These are phyloP conservation scores for Mormyrus proboscirostris DNA, from an alignment of 2,797 vertebrate species.

Conservation along the genomic window DNA sequence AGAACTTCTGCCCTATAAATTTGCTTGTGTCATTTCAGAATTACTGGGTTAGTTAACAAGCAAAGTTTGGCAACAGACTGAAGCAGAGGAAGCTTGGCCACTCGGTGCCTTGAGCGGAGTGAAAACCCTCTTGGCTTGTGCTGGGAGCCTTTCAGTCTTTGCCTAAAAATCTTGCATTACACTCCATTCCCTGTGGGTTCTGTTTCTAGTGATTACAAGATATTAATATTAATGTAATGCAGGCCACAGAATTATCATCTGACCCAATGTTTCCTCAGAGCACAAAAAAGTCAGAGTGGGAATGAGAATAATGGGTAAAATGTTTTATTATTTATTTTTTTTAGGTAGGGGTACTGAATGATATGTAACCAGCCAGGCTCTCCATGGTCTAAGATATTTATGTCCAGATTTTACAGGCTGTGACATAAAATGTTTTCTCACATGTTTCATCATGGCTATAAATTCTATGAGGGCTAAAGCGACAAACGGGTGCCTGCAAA, in stretches of 20 bases:
- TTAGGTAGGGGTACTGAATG: constrained; percentile 9
- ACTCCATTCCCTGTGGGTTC: neutral
- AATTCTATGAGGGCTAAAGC: constrained; percentile 4
- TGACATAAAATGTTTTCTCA: constrained; percentile 25
- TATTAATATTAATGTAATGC: neutral
- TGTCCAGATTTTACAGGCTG: constrained; percentile 25
- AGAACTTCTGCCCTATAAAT: neutral
- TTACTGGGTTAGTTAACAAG: neutral
- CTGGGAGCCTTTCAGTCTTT: neutral
- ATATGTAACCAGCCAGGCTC: constrained; percentile 21
- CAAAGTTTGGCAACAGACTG: neutral
- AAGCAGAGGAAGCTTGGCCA: neutral
- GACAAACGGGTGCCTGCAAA: neutral
- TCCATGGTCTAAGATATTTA: constrained; percentile 36
- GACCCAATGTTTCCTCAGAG: neutral
- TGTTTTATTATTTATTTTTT: neutral
- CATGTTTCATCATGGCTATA: constrained; percentile 21
- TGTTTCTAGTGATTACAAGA: neutral
- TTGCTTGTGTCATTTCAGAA: neutral
- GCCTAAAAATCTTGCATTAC: neutral
- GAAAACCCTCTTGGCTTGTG: neutral
- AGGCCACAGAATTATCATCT: neutral
- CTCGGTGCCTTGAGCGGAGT: neutral
- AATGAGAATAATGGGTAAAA: neutral
- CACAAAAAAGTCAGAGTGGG: neutral